These are phyloP conservation scores for Papilio polytes DNA, from an alignment of 1,140 invertebrate genomes.

Conservation along the genomic window DNA sequence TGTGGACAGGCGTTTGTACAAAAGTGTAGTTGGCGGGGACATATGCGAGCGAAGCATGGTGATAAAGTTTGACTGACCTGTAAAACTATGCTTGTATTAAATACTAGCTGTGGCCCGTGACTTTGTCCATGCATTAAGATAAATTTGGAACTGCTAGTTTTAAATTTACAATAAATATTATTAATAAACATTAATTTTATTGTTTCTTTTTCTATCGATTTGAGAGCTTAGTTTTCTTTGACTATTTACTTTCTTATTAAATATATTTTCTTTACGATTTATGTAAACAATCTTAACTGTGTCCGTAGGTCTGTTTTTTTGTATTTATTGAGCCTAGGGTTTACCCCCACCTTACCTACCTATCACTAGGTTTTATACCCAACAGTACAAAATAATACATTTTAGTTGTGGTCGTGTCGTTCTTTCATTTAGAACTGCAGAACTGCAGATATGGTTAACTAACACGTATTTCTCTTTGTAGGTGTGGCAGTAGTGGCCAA, in stretches of 20 bases:
- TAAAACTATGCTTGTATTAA: too few relatives aligned
- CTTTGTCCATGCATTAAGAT: too few relatives aligned
- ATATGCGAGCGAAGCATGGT: constrained; percentile 63
- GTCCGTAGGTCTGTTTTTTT: neutral
- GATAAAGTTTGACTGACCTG: constrained; percentile 45
- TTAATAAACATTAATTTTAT: neutral
- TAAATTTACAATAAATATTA: neutral
- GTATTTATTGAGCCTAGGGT: neutral
- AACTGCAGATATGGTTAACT: constrained; percentile 32
- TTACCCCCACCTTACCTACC: neutral
- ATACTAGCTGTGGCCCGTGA: too few relatives aligned
- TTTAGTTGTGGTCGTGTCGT: neutral
- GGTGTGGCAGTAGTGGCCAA: constrained; percentile 55
- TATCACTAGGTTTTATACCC: neutral
- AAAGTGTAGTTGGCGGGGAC: constrained; percentile 63
- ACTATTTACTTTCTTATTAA: too few relatives aligned
- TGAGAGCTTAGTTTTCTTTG: too few relatives aligned
- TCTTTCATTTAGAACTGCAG: neutral
- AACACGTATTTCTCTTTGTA: constrained; percentile 60
- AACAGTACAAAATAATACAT: neutral
- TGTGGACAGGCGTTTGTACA: constrained; percentile 67
- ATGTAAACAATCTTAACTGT: too few relatives aligned
- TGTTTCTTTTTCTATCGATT: neutral
- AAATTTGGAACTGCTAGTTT: too few relatives aligned
- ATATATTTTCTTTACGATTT: too few relatives aligned